Base-by-base conservation (phyloP, 37 sponge, comb jelly and placozoan species). In the Hexactinellida sp. region DNA sequence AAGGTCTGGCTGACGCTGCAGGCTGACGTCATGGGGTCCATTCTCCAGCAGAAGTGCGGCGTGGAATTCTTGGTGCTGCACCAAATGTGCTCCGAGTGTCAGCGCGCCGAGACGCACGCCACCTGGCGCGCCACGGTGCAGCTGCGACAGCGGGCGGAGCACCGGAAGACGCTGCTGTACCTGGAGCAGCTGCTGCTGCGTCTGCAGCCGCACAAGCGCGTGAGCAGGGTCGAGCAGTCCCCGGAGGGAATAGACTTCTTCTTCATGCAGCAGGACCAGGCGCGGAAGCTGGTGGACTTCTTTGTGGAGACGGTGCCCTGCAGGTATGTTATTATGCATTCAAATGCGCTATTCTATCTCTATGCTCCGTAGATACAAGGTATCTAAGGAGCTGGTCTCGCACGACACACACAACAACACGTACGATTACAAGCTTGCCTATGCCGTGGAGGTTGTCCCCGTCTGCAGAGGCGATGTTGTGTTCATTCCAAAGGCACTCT, bases 161-260 rank as follows among this genome's bases (percentile, higher is more conserved):
- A 95, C 89, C 95, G 95, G 89, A 98, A 95, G 91, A 98, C 99
- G 30, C 88, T 98, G 63, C 82, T 98, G 39, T 98, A 94, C 82
- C 82, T 98, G 84, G 99, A 98, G 85, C 99, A 98, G 90, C 71
- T 94, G 51, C 89, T 98, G 7, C 83, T 98, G 82, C 93, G 94
- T 86, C 90, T 94, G 85, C 38, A 85, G 19, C 91, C 85, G 36
- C 99, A 98, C 87, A 37, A n/a, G 21, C 85, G 84, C 38, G 87
- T 94, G 7, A 83, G 92, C 37, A 39, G 84, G 25, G 87, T 98
- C 47, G 91, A 93, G 82, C 92, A 91, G 38, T 55, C 82, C 1
- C 25, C 37, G 36, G 92, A 91, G 39, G 96, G 96, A 63, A 19
- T 96, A 0, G 96, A 96, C 89, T 96, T 96, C 87, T 96, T 87